These are phyloP conservation scores for Amyelois transitella DNA, from an alignment of 1,140 invertebrate species.

Conservation along the genomic window DNA sequence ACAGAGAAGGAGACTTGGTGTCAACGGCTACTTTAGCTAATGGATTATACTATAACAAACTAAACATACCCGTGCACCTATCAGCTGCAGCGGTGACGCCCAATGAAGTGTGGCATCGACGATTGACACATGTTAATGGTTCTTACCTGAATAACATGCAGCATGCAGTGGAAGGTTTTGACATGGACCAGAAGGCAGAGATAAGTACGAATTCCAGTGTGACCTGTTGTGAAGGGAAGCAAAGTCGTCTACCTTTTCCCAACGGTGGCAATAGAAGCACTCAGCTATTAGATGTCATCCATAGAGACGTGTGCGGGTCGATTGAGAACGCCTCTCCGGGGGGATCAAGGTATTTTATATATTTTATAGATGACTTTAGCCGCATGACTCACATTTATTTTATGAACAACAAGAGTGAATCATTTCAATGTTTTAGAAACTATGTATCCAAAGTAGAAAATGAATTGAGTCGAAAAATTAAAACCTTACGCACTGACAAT, in stretches of 20 bases:
- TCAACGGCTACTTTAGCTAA: background rate
- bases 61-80: background rate
- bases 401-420: background rate
- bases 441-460: background rate
- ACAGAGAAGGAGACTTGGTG: background rate
- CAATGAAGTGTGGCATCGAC: background rate
- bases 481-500: slow-evolving; percentile 24
- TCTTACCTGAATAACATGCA: background rate
- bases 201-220: background rate
- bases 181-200: background rate
- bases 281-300: background rate
- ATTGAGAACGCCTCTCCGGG: background rate
- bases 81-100: background rate
- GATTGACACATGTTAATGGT: too few species aligned
- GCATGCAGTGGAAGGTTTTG: background rate
- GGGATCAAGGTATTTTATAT: background rate
- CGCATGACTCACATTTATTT: background rate
- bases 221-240: slow-evolving; percentile 7
- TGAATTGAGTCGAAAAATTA: background rate
- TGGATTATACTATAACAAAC: background rate
- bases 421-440: background rate
- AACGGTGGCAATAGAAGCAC: background rate
- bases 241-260: slow-evolving; percentile 1
- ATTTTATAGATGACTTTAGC: slow-evolving; percentile 3
- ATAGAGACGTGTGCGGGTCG: slow-evolving; percentile 6